phyloP scores from a whole-genome alignment of 1,140 invertebrate species.

The Pemphigus obesinymphae region DNA sequence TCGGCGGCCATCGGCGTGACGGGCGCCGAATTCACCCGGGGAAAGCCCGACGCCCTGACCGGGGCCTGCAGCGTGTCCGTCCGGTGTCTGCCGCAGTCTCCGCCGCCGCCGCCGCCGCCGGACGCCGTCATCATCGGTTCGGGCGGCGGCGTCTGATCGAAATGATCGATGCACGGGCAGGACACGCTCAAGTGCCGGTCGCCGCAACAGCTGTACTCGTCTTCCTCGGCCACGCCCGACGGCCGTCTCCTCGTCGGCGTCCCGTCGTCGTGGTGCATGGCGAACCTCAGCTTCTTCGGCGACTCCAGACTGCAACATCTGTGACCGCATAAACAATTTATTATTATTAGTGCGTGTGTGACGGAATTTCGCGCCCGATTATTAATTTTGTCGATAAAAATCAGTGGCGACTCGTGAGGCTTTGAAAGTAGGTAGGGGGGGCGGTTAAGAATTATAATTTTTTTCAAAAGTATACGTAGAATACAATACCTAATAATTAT shows the following conservation, averaged over 20 bases:
- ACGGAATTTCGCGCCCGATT: too few species aligned
- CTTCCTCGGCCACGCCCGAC: conserved; percentile 47
- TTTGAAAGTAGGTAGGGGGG: too few species aligned
- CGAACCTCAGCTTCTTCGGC: conserved; percentile 71
- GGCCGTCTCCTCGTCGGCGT: conserved; percentile 53
- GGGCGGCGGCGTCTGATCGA: conserved; percentile 49
- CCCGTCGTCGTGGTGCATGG: conserved; percentile 59
- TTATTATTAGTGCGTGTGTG: too few species aligned
- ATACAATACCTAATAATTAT: too few species aligned
- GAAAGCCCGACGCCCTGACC: not conserved
- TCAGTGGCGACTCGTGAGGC: too few species aligned
- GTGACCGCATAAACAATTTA: too few species aligned
- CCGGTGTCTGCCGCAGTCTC: not conserved
- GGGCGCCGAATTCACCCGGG: conserved; percentile 14
- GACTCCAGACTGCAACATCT: conserved; percentile 74
- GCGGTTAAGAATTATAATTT: too few species aligned
- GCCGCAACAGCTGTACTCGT: conserved; percentile 50
- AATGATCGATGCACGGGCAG: conserved; percentile 60
- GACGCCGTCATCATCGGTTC: not conserved
- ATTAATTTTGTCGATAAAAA: too few species aligned
- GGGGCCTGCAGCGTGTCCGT: too few species aligned
- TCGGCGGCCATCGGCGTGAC: conserved; percentile 29
- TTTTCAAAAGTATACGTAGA: too few species aligned
- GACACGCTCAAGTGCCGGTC: conserved; percentile 55
- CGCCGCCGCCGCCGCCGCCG: not conserved